A percentile compares a stretch with the other conserved stretches of the same genome.
phyloP scores from a whole-genome alignment of 2,797 vertebrate species.

The Eptatretus atami region DNA sequence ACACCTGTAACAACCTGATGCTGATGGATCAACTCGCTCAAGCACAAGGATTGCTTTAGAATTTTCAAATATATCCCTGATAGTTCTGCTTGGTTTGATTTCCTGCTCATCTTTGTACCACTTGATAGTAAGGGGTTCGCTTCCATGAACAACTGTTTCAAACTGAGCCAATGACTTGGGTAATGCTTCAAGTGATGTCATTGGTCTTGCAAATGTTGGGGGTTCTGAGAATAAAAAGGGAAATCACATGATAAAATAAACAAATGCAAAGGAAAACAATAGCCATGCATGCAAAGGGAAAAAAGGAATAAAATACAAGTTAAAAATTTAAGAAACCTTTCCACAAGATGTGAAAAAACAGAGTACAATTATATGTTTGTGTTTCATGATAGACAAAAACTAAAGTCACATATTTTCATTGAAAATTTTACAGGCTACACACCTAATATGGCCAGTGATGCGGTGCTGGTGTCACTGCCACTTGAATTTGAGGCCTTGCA shows the following conservation, averaged over 20 bases:
- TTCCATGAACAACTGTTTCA: conserved; percentile 41
- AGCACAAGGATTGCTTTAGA: conserved; percentile 12
- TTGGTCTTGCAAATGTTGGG: conserved; percentile 53
- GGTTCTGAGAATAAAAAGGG: conserved; percentile 26
- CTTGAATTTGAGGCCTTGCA: conserved; percentile 68
- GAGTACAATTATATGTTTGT: no score
- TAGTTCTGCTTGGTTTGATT: conserved; percentile 33
- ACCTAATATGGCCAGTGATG: conserved; percentile 8
- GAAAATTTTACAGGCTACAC: no score
- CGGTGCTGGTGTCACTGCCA: conserved; percentile 38
- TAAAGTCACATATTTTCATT: no score
- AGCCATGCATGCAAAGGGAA: not conserved
- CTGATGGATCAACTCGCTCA: conserved; percentile 25
- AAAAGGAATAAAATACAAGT: no score
- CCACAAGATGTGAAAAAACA: no score
- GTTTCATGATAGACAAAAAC: no score
- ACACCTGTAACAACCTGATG: conserved; percentile 70
- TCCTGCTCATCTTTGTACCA: conserved; percentile 89
- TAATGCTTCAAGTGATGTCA: conserved; percentile 47
- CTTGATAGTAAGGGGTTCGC: conserved; percentile 45
- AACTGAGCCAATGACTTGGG: conserved; percentile 55
- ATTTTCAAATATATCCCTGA: conserved; percentile 17
- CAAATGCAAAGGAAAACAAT: conserved; percentile 9
- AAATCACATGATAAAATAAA: conserved; percentile 9
- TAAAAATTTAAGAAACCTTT: no score